Percentiles rank a stretch among this genome's conserved stretches.
These are phyloP conservation scores for Drosophila niveifrons DNA, from an alignment of 2,888 invertebrate species.

Conservation along the genomic window DNA sequence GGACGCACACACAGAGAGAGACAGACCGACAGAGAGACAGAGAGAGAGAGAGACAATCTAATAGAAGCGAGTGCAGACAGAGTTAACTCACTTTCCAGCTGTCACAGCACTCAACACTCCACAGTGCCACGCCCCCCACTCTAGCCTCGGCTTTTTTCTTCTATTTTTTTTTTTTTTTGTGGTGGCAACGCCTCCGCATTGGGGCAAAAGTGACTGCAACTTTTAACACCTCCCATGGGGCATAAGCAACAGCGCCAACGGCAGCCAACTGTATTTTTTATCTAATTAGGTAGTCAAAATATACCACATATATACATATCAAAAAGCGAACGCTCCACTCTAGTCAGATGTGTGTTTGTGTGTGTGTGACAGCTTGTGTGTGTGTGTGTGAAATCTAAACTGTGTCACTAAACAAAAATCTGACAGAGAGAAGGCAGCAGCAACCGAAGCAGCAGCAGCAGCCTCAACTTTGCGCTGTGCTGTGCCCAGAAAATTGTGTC, in stretches of 20 bases:
- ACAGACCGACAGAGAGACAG: not conserved
- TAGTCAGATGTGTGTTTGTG: conserved; percentile 8
- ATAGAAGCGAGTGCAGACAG: conserved; percentile 38
- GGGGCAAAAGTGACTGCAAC: conserved; percentile 60
- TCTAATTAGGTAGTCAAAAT: conserved; percentile 81
- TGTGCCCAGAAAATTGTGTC: conserved; percentile 76
- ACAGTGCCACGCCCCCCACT: conserved; percentile 5
- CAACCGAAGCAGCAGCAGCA: not conserved
- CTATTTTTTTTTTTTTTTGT: too few relatives aligned
- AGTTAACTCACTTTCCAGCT: conserved; percentile 53
- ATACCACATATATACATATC: conserved; percentile 24
- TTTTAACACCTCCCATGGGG: conserved; percentile 59
- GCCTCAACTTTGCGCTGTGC: conserved; percentile 62
- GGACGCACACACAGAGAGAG: conserved; percentile 44
- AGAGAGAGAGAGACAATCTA: conserved; percentile 27
- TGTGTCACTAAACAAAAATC: conserved; percentile 81
- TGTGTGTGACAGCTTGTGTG: conserved; percentile 28
- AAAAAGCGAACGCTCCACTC: conserved; percentile 51
- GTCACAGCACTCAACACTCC: conserved; percentile 42
- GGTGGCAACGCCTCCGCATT: conserved; percentile 60
- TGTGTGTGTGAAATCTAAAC: conserved; percentile 65
- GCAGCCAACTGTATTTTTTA: conserved; percentile 63
- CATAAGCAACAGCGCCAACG: conserved; percentile 39
- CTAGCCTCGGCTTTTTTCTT: not conserved
- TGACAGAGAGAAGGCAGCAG: conserved; percentile 39